Base-by-base conservation (phyloP, 1,140 invertebrate species). In the Drosophila melanogaster region DNA sequence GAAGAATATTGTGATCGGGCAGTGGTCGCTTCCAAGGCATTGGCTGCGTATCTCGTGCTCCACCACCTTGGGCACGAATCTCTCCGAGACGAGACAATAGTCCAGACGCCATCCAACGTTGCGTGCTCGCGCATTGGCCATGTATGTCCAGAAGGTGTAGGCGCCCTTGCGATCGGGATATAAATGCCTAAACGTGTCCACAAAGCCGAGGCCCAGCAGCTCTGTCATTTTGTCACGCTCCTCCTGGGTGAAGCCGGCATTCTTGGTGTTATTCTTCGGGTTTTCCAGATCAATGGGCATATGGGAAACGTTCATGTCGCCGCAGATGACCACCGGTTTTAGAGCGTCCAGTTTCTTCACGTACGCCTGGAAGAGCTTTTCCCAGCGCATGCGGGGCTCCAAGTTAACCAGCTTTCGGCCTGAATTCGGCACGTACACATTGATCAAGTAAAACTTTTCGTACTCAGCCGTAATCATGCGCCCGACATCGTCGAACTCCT, bases 251-350 rank as follows among this genome's bases (percentile, higher is more conserved):
- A 99, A 99, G 12, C 99, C 99, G 46, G 98, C 98, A 92, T 96
- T 98, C 92, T 96, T 98, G 53, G 94, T 96, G 92, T 99, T 99
- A 0, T 95, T 95, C 92, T 98, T 98, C 3, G 99, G 98, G 94
- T 99, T 99, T 12, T 95, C 95, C 66, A 99, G 93, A 94, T 99
- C 98, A 90, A 99, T 99, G 94, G 98, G 97, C 77, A 96, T 93
- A 92, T 99, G 98, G 47, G 98, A 96, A 5, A 99, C 98, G 93
- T 99, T 99, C 94, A 99, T 95, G 93, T 99, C 99, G 2, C 99
- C 98, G 92, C 96, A 97, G 72, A 99, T 94, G 50, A 99, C 96
- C 0, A 99, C 97, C 14, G 98, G 97, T 92, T 99, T 99, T 51
- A 96, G 96, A 60, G 94, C 93, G 93, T 99, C 97, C 17, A 99